phyloP scores from a whole-genome alignment of 1,140 invertebrate species.

The Catajapyx aquilonaris region DNA sequence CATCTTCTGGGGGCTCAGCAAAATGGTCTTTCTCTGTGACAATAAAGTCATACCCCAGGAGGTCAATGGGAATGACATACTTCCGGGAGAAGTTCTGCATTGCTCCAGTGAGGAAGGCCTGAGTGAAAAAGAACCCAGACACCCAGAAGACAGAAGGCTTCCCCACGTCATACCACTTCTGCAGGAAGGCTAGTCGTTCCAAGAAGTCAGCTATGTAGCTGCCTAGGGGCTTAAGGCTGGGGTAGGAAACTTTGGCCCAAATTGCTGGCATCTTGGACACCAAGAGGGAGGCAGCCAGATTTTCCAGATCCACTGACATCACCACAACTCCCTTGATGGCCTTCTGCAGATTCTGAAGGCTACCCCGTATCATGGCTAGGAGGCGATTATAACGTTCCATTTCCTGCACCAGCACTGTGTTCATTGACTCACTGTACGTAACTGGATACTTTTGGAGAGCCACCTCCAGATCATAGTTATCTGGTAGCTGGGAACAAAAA shows the following conservation, averaged over 20 bases:
- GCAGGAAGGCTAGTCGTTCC: slow-evolving; percentile 25
- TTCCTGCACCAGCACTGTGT: slow-evolving; percentile 31
- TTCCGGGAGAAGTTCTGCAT: slow-evolving; percentile 33
- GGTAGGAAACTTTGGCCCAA: slow-evolving; percentile 29
- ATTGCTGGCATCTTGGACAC: slow-evolving; percentile 25
- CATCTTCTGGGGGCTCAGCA: slow-evolving; percentile 18
- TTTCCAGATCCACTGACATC: slow-evolving; percentile 30
- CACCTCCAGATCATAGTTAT: slow-evolving; percentile 23
- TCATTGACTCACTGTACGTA: slow-evolving; percentile 28
- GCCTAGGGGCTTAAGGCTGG: slow-evolving; percentile 31
- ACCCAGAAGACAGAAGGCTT: slow-evolving; percentile 32
- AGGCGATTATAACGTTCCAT: slow-evolving; percentile 30
- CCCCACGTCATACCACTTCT: slow-evolving; percentile 28
- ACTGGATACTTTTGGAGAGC: slow-evolving; percentile 24
- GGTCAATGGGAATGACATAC: slow-evolving; percentile 28
- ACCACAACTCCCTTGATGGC: slow-evolving; percentile 31
- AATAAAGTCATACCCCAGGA: slow-evolving; percentile 25
- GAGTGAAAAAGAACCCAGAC: slow-evolving; percentile 36
- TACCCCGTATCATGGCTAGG: slow-evolving; percentile 20
- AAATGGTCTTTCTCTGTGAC: slow-evolving; percentile 14
- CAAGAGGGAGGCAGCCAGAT: slow-evolving; percentile 22
- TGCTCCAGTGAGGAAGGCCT: slow-evolving; percentile 35
- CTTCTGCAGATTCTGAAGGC: slow-evolving; percentile 24
- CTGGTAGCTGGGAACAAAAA: slow-evolving; percentile 18
- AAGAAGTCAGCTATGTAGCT: slow-evolving; percentile 31